A percentile compares a stretch with the other conserved stretches of the same genome.
phyloP scores from a whole-genome alignment of 2,113 vertebrate species.

The Clarias macrocephalus region DNA sequence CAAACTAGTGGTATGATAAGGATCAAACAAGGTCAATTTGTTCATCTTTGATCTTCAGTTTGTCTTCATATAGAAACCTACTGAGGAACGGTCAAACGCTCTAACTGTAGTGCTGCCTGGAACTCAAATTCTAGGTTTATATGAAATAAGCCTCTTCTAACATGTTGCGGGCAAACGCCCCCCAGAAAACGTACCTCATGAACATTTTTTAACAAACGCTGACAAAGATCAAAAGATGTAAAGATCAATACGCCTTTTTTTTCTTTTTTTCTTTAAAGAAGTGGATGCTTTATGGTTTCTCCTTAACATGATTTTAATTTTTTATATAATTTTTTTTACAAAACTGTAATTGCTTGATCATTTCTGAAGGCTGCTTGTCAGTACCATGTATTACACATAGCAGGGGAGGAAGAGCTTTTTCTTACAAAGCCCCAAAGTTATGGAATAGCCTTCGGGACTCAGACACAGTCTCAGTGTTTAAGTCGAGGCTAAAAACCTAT shows the following conservation, averaged over 20 bases:
- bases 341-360: neutral
- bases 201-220: neutral
- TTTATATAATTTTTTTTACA: neutral
- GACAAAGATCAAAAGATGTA: no score
- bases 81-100: neutral
- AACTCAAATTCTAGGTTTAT: neutral
- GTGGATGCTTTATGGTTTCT: neutral
- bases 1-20: accelerated
- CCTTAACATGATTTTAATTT: neutral
- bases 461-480: no score
- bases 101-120: no score
- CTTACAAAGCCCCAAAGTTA: no score
- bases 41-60: neutral
- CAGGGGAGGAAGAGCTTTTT: no score
- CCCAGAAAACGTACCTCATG: neutral
- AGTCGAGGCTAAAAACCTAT: no score
- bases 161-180: neutral
- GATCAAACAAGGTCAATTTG: neutral
- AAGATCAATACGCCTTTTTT: no score
- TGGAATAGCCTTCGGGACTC: no score
- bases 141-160: neutral
- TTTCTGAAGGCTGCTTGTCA: neutral
- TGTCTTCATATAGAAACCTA: neutral
- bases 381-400: no score
- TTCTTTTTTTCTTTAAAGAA: no score